phyloP scores from a whole-genome alignment of 2,797 vertebrate species.

The Coregonus sp. region DNA sequence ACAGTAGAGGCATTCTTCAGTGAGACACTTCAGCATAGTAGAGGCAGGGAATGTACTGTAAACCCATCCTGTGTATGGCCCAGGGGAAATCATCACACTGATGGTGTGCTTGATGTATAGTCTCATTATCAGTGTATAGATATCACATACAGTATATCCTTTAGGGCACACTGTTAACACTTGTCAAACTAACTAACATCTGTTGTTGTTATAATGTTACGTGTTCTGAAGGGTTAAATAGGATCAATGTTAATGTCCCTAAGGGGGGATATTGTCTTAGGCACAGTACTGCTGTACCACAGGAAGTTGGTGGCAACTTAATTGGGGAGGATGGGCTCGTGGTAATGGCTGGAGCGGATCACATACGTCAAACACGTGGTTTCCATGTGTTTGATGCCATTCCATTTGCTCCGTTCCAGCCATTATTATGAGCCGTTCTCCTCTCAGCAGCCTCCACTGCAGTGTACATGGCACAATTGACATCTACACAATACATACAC shows the following conservation, averaged over 20 bases:
- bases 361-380: too few species aligned
- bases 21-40: background rate
- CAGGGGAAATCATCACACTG: constrained; percentile 26
- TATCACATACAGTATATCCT: too few species aligned
- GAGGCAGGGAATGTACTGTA: constrained; percentile 13
- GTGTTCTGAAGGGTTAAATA: background rate
- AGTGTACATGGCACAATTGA: background rate
- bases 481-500: too few species aligned
- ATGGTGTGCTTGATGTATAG: constrained; percentile 34
- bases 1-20: constrained; percentile 5
- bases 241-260: background rate
- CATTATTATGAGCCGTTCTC: too few species aligned
- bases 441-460: too few species aligned
- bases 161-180: background rate
- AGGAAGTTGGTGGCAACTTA: too few species aligned
- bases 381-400: too few species aligned
- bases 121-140: constrained; percentile 20
- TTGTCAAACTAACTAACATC: background rate
- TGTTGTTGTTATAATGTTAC: background rate
- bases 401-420: too few species aligned
- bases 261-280: background rate
- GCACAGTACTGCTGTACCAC: background rate
- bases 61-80: constrained; percentile 20
- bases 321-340: too few species aligned
- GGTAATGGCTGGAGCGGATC: too few species aligned